A percentile compares a stretch with the other conserved stretches of the same genome.
phyloP scores from a whole-genome alignment of 2,888 invertebrate species.

The Sepioteuthis lessoniana region DNA sequence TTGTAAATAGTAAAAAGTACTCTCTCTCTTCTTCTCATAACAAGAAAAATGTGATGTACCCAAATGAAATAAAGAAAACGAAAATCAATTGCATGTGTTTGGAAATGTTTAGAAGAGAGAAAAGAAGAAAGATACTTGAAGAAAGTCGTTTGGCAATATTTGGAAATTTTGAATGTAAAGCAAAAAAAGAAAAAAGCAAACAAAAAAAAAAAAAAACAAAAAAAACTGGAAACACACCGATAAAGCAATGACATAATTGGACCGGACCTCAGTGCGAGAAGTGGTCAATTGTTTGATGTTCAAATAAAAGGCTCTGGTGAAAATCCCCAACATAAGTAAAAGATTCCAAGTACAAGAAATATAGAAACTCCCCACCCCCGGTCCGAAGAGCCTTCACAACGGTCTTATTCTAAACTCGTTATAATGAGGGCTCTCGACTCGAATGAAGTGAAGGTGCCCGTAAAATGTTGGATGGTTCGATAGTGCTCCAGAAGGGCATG shows the following conservation, averaged over 20 bases:
- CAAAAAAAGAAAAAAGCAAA: no score
- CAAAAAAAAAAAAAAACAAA: no score
- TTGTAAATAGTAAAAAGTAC: no score
- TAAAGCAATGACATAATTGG: conserved; percentile 93
- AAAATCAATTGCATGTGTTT: not conserved
- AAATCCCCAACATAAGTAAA: conserved; percentile 80
- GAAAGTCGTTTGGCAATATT: not conserved
- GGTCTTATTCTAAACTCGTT: not conserved
- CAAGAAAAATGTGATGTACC: no score
- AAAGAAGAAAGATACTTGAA: not conserved
- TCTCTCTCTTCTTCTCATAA: no score
- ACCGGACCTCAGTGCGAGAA: conserved; percentile 90
- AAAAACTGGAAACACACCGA: conserved; percentile 81
- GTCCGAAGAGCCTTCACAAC: conserved; percentile 50
- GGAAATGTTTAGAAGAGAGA: not conserved
- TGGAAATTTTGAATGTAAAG: not conserved
- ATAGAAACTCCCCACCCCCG: conserved; percentile 79
- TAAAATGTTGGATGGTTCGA: not conserved
- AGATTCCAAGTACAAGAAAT: conserved; percentile 86
- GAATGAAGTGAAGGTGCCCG: not conserved
- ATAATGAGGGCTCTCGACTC: not conserved
- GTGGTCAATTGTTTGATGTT: conserved; percentile 86
- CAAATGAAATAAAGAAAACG: no score
- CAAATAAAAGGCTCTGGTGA: conserved; percentile 86
- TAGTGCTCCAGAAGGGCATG: not conserved